Evolutionary conservation across 92 coral and sea anemone genomes (phyloP).

Genomic region (Micromussa lordhowensis): DNA sequence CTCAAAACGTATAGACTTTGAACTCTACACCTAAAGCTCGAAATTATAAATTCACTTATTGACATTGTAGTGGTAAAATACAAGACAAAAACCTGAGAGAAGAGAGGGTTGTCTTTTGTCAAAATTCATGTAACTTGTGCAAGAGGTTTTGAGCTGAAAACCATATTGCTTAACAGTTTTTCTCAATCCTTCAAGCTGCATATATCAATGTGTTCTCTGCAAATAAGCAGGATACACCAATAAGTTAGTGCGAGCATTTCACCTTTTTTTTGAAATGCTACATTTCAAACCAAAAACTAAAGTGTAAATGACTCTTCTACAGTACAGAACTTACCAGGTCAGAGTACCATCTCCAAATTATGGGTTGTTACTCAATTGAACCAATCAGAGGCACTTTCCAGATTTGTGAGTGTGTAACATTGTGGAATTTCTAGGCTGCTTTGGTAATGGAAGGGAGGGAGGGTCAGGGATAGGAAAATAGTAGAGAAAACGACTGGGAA

Average conservation of each 20-base stretch:
- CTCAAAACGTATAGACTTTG: constrained; percentile 98
- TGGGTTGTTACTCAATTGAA: neutral
- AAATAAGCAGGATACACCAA: neutral
- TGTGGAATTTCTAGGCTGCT: neutral
- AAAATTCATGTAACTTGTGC: neutral
- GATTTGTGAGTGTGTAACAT: neutral
- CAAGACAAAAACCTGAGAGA: neutral
- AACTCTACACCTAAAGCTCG: constrained; percentile 75
- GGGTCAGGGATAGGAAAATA: neutral
- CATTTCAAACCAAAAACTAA: neutral
- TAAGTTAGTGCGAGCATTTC: neutral
- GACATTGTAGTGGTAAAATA: neutral
- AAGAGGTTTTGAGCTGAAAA: neutral
- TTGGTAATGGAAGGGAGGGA: neutral
- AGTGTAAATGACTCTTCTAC: neutral
- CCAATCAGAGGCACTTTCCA: too few relatives aligned
- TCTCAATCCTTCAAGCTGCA: neutral
- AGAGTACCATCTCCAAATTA: neutral
- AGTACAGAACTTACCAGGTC: neutral
- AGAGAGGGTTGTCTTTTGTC: neutral
- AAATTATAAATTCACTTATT: neutral
- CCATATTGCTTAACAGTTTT: neutral
- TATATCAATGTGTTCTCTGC: neutral
- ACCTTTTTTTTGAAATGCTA: neutral
- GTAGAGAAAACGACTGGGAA: neutral